phyloP scores from a whole-genome alignment of 1,140 invertebrate species.

The Chrysoperla carnea region DNA sequence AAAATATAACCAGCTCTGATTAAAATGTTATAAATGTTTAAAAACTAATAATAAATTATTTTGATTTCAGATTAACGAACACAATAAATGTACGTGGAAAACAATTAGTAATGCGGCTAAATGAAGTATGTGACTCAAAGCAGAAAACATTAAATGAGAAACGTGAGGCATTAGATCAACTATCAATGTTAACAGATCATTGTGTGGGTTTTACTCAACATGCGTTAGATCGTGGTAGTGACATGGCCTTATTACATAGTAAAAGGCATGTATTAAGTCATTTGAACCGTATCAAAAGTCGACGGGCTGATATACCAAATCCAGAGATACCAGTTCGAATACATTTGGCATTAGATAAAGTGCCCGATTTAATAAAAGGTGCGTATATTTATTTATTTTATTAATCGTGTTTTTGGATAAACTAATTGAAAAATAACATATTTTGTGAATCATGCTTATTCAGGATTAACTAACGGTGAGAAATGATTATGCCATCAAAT shows the following conservation, averaged over 20 bases:
- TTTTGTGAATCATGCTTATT: constrained; percentile 3
- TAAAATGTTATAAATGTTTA: too few relatives aligned
- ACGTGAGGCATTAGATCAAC: constrained; percentile 57
- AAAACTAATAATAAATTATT: too few relatives aligned
- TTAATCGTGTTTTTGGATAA: constrained; percentile 3
- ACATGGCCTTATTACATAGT: constrained; percentile 66
- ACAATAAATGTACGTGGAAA: constrained; percentile 67
- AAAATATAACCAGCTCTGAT: too few relatives aligned
- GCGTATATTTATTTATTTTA: constrained; percentile 7
- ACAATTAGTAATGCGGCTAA: constrained; percentile 56
- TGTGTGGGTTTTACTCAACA: constrained; percentile 67
- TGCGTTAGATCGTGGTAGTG: constrained; percentile 59
- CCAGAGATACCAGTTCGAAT: constrained; percentile 69
- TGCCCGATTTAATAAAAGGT: constrained; percentile 61
- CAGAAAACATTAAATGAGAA: constrained; percentile 67
- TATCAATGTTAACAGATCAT: constrained; percentile 69
- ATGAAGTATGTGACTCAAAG: constrained; percentile 68
- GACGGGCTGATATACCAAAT: constrained; percentile 65
- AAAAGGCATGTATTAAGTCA: constrained; percentile 60
- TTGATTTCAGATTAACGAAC: constrained; percentile 48
- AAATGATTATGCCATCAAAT: neutral
- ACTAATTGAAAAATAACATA: constrained; percentile 3
- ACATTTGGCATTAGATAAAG: constrained; percentile 54
- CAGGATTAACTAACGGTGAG: constrained; percentile 16
- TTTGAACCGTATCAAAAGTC: constrained; percentile 59